phyloP scores from a whole-genome alignment of 2,888 invertebrate species.

The Drosophila sordidula region DNA sequence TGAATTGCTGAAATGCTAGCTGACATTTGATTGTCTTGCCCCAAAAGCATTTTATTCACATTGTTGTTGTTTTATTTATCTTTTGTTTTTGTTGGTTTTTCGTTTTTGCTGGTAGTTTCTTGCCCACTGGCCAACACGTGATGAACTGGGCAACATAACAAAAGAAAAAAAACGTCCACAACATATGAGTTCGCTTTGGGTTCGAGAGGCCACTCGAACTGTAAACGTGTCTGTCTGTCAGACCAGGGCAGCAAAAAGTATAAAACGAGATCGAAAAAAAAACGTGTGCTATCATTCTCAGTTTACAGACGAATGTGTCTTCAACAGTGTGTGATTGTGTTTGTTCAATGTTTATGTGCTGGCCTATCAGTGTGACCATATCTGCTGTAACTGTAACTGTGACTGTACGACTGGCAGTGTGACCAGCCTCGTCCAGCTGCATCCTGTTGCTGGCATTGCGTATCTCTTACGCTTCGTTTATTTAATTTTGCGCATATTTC shows the following conservation, averaged over 20 bases:
- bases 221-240: slow-evolving; percentile 56
- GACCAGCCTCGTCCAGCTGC: slow-evolving; percentile 11
- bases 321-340: slow-evolving; percentile 37
- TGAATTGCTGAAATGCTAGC: slow-evolving; percentile 64
- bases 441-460: slow-evolving; percentile 37
- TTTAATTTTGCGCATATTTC: slow-evolving; percentile 68
- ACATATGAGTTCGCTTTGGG: slow-evolving; percentile 18
- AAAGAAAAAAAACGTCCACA: slow-evolving; percentile 1
- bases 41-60: slow-evolving; percentile 34
- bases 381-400: slow-evolving; percentile 8
- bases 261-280: slow-evolving; percentile 24
- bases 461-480: slow-evolving; percentile 79
- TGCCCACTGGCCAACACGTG: slow-evolving; percentile 54
- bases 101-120: slow-evolving; percentile 4
- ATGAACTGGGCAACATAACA: slow-evolving; percentile 53
- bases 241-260: slow-evolving; percentile 7
- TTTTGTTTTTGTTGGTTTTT: slow-evolving; percentile 13
- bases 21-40: slow-evolving; percentile 71
- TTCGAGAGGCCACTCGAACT: slow-evolving; percentile 46
- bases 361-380: slow-evolving; percentile 36
- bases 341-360: slow-evolving; percentile 34
- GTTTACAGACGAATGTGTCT: slow-evolving; percentile 59
- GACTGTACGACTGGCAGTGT: slow-evolving; percentile 23
- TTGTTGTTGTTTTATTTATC: slow-evolving; percentile 16
- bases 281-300: slow-evolving; percentile 57